Conservation (phyloP, 2,888 invertebrate genomes). For the Hyalella azteca region DNA sequence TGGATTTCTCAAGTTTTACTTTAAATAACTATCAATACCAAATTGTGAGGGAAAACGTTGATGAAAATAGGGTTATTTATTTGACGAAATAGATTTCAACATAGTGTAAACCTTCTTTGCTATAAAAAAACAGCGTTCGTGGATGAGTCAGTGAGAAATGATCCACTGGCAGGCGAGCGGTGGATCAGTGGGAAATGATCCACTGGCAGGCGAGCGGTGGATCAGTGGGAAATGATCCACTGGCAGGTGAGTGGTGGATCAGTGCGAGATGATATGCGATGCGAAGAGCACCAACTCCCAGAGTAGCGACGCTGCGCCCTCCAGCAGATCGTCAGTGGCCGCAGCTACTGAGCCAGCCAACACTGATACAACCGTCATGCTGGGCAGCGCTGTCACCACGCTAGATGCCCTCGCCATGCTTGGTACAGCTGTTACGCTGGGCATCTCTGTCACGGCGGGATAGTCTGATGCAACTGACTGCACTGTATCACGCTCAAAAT, state of each 20-base stretch:
- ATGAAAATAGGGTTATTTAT: no score
- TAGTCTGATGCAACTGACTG: no score
- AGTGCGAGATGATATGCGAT: background rate
- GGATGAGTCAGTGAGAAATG: background rate
- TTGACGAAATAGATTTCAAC: no score
- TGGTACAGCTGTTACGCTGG: background rate
- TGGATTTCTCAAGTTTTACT: no score
- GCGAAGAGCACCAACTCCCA: conserved; percentile 1
- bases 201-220: background rate
- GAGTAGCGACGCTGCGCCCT: conserved; percentile 1
- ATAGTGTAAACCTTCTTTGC: background rate
- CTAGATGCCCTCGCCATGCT: background rate
- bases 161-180: background rate
- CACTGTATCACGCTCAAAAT: no score
- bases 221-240: background rate
- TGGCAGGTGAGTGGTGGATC: background rate
- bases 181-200: background rate
- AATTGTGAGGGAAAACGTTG: no score
- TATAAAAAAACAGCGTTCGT: background rate
- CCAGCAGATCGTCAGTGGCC: background rate
- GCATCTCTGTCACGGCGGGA: background rate
- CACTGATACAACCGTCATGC: background rate
- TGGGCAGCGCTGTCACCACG: no score
- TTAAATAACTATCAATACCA: no score
- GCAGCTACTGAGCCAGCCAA: background rate